phyloP scores from a whole-genome alignment of 1,140 invertebrate species.

The Drosophila elegans region DNA sequence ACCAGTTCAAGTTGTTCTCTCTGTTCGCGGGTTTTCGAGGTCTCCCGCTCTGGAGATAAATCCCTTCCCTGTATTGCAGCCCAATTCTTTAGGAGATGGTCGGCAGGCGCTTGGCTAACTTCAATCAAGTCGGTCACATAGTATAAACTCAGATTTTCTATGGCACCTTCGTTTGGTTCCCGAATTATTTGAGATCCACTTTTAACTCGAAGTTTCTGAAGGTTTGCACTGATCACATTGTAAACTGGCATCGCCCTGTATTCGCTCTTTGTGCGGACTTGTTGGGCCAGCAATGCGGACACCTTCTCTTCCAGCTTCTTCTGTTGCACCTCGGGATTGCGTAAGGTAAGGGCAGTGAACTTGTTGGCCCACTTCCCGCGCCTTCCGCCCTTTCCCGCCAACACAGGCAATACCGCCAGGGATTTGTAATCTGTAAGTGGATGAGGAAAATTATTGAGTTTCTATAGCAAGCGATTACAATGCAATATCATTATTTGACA shows the following conservation, averaged over 20 bases:
- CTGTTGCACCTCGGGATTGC: constrained; percentile 55
- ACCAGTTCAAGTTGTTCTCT: constrained; percentile 38
- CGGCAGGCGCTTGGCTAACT: constrained; percentile 38
- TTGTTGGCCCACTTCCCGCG: constrained; percentile 75
- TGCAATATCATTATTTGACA: no score
- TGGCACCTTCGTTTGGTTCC: constrained; percentile 17
- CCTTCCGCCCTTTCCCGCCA: constrained; percentile 23
- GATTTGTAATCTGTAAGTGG: constrained; percentile 62
- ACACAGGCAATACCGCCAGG: constrained; percentile 28
- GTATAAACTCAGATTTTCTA: constrained; percentile 39
- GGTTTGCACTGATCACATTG: constrained; percentile 34
- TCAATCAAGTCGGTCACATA: constrained; percentile 67
- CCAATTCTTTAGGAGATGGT: constrained; percentile 72
- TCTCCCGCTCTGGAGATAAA: constrained; percentile 49
- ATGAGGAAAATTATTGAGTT: neutral
- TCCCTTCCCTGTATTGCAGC: constrained; percentile 68
- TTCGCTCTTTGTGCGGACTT: constrained; percentile 40
- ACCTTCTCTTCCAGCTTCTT: constrained; percentile 62
- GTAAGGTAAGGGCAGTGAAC: constrained; percentile 74
- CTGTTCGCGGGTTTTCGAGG: neutral
- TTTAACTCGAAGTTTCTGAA: constrained; percentile 7
- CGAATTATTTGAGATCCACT: constrained; percentile 19
- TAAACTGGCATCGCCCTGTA: constrained; percentile 8
- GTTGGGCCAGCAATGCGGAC: constrained; percentile 44
- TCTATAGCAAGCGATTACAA: neutral